Percentiles rank a stretch among this genome's conserved stretches.
Evolutionary conservation across 2,888 invertebrate species (phyloP).

Genomic region (Stictocephala bisonia): DNA sequence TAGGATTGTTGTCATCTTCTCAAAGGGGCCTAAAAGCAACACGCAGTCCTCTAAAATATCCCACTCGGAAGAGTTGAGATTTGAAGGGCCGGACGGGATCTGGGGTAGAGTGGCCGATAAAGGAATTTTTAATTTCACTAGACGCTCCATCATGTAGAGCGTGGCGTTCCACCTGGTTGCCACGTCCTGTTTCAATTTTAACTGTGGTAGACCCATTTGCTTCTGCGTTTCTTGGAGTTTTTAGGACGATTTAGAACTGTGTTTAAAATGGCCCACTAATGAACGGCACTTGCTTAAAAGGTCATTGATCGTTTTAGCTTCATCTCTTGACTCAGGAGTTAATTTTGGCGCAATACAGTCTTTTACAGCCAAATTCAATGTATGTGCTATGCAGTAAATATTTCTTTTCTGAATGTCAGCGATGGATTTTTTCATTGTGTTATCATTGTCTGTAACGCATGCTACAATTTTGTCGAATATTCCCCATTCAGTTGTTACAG

Average conservation of each 20-base stretch:
- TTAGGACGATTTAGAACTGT: slow-evolving; percentile 4
- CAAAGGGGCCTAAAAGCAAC: not conserved
- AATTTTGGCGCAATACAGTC: not conserved
- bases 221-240: slow-evolving; percentile 18
- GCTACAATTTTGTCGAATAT: not conserved
- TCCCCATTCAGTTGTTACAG: not conserved
- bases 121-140: not conserved
- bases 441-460: not conserved
- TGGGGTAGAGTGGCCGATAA: not conserved
- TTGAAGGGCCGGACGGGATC: not conserved
- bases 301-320: not conserved
- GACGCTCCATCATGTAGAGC: not conserved
- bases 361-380: not conserved
- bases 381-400: slow-evolving; percentile 3
- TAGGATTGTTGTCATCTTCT: not conserved
- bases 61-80: not conserved
- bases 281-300: not conserved
- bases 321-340: not conserved
- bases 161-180: slow-evolving; percentile 6
- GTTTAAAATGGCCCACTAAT: slow-evolving; percentile 13
- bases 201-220: slow-evolving; percentile 14
- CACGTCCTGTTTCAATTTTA: slow-evolving; percentile 12
- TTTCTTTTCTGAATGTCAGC: not conserved
- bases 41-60: not conserved
- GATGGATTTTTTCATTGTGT: not conserved